Evolutionary conservation across 2,113 vertebrate species (phyloP).

Genomic region (Ondatra zibethicus): DNA sequence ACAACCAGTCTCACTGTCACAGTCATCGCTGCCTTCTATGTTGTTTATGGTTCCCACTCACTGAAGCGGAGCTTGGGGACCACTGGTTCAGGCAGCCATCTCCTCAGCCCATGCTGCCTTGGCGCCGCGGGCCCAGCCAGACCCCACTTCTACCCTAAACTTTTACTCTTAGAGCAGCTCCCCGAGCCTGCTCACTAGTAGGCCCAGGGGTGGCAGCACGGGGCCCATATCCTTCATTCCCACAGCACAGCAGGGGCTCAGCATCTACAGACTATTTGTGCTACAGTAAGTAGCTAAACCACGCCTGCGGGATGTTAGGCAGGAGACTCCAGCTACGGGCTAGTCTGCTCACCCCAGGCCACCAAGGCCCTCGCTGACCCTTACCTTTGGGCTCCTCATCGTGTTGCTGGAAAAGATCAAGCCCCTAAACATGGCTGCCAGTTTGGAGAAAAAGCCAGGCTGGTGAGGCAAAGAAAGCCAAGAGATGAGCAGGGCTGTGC

Average conservation of each 20-base stretch:
- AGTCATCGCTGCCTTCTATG: background rate
- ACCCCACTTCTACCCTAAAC: background rate
- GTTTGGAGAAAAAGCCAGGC: slow-evolving; percentile 91
- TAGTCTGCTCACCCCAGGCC: slow-evolving; percentile 70
- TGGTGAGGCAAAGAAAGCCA: slow-evolving; percentile 84
- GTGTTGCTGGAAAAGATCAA: slow-evolving; percentile 86
- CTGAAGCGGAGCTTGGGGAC: background rate
- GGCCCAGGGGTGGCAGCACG: no score
- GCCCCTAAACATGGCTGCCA: slow-evolving; percentile 89
- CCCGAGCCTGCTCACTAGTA: background rate
- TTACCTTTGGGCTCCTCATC: slow-evolving; percentile 89
- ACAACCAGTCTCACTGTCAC: no score
- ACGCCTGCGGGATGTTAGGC: background rate
- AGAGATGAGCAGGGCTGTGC: slow-evolving; percentile 60
- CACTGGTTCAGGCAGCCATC: background rate
- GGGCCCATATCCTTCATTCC: background rate
- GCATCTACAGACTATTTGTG: background rate
- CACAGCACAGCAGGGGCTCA: background rate
- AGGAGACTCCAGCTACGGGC: background rate
- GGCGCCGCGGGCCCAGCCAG: background rate
- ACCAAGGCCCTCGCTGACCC: slow-evolving; percentile 17
- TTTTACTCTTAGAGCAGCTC: background rate
- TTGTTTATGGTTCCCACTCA: background rate
- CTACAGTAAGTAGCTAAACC: background rate
- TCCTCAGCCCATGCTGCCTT: background rate